Percentiles rank a stretch among this genome's conserved stretches.
Evolutionary conservation across 2,888 invertebrate species (phyloP).

Genomic region (Hedya salicella): DNA sequence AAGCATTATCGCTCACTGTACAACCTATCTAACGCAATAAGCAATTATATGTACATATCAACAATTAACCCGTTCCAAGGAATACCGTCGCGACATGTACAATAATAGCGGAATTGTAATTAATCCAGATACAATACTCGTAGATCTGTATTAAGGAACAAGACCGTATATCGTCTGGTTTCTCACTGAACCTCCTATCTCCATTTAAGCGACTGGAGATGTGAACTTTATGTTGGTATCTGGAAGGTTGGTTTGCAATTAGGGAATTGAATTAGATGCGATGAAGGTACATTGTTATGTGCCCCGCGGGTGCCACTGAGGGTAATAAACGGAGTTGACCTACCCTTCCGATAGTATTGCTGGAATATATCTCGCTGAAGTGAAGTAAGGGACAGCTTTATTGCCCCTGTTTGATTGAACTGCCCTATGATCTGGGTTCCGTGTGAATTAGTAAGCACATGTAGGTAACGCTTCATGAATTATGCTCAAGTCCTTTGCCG

Average conservation of each 20-base stretch:
- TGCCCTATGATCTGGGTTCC: conserved; percentile 33
- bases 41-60: conserved; percentile 34
- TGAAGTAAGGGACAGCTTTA: conserved; percentile 42
- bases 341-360: conserved; percentile 42
- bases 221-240: neutral
- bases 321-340: conserved; percentile 43
- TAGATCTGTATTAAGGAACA: conserved; percentile 43
- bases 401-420: conserved; percentile 41
- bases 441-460: conserved; percentile 31
- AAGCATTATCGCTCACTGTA: neutral
- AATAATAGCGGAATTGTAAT: conserved; percentile 40
- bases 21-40: conserved; percentile 20
- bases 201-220: neutral
- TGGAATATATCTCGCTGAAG: conserved; percentile 40
- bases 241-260: conserved; percentile 1
- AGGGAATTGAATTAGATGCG: conserved; percentile 3
- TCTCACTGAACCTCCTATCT: conserved; percentile 7
- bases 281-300: conserved; percentile 1
- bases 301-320: conserved; percentile 30
- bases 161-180: conserved; percentile 2
- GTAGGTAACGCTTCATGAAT: neutral
- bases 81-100: conserved; percentile 40
- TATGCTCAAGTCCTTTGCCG: neutral
- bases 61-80: conserved; percentile 35
- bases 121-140: conserved; percentile 41